Evolutionary conservation across 1,140 invertebrate species (phyloP).

Genomic region (Aphis craccivora): DNA sequence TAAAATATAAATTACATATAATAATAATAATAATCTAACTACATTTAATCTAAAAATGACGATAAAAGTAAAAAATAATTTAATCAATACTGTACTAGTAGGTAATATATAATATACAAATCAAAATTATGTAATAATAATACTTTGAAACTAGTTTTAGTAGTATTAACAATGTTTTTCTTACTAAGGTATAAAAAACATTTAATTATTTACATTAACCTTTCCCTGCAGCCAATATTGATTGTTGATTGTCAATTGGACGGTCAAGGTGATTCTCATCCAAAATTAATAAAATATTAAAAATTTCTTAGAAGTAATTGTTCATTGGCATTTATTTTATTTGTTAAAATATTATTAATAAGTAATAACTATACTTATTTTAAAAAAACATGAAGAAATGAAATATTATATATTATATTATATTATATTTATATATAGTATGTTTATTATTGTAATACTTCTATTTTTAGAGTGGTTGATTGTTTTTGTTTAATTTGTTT

Average conservation of each 20-base stretch:
- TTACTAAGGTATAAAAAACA: not conserved
- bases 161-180: not conserved
- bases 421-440: no score
- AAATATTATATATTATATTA: no score
- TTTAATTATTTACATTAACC: not conserved
- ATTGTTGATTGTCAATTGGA: not conserved
- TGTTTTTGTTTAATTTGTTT: no score
- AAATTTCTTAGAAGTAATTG: not conserved
- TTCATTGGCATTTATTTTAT: not conserved
- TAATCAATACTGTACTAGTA: not conserved
- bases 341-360: not conserved
- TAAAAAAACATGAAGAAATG: not conserved
- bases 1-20: not conserved
- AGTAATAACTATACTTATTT: not conserved
- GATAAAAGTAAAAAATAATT: not conserved
- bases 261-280: not conserved
- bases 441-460: no score
- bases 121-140: not conserved
- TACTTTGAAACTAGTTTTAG: not conserved
- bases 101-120: not conserved
- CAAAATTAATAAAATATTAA: not conserved
- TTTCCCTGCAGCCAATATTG: not conserved
- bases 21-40: not conserved
- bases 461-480: no score
- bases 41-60: not conserved